Evolutionary conservation across 2,888 invertebrate species (phyloP), one percentile per base, ranked within the genome.

Genomic region (Ischnura elegans): DNA sequence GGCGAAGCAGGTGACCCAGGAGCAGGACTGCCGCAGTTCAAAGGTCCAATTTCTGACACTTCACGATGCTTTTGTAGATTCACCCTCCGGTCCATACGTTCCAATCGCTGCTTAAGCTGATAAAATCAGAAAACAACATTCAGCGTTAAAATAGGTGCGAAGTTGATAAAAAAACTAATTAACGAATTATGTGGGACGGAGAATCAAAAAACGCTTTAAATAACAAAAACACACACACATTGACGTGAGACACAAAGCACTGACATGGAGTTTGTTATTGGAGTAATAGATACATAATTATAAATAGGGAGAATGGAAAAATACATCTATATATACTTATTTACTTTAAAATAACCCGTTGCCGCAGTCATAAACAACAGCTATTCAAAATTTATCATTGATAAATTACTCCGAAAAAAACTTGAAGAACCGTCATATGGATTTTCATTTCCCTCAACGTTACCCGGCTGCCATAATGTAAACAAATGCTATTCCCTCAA

Each of bases 41-140:
- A 45, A 5, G 93, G 87, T 25, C 87, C 87, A 29, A 87, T 76
- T 16, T 93, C 93, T 25, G 87, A 85, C 36, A 87, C 94, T 94
- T 94, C 94, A n/a, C 94, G 94, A 55, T 94, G 94, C 94, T 96
- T 96, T 94, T 96, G 96, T 93, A 96, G 95, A 86, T 96, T 96
- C 36, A 97, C 96, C 94, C 97, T 96, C 95, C 97, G 97, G 95
- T 98, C 98, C 96, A 97, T 97, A 94, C 97, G 97, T 95, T 97
- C 97, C 95, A 98, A 96, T 94, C 97, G 97, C 94, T 97, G 96
- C 95, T 97, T 97, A 94, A 97, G 96, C 97, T 97, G 96, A 43
- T 61, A n/a, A 19, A 16, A 97, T 97, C 94, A 95, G 90, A 94
- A 93, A 36, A 86, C 29, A 46, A 61, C 5, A 25, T 61, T 61